Evolutionary conservation across 2,888 invertebrate genomes (phyloP).

Genomic region (Drosophila neonasuta): DNA sequence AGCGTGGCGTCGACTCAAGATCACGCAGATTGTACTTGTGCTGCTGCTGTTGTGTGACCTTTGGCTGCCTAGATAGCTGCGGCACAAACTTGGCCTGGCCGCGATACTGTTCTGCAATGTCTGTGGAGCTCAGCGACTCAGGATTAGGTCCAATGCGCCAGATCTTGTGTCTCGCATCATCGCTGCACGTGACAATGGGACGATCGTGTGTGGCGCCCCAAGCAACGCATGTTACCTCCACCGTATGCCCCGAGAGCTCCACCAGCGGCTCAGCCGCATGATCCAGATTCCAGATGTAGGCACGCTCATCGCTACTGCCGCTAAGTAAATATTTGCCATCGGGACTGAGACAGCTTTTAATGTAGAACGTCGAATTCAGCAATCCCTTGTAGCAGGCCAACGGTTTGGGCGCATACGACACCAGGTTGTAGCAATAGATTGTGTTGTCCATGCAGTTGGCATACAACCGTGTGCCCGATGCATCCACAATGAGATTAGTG

Average conservation of each 20-base stretch:
- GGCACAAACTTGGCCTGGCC: conserved; percentile 83
- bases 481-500: conserved; percentile 90
- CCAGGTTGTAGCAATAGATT: conserved; percentile 92
- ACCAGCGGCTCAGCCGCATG: conserved; percentile 86
- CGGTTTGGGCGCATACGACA: conserved; percentile 87
- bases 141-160: conserved; percentile 87
- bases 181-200: conserved; percentile 90
- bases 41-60: conserved; percentile 21
- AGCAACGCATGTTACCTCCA: conserved; percentile 93
- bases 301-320: conserved; percentile 93
- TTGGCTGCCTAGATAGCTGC: conserved; percentile 56
- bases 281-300: conserved; percentile 92
- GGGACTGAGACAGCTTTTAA: conserved; percentile 91
- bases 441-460: conserved; percentile 94
- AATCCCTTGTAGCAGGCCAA: conserved; percentile 88
- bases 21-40: conserved; percentile 78
- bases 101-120: conserved; percentile 80
- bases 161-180: conserved; percentile 90
- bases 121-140: conserved; percentile 82
- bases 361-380: conserved; percentile 91
- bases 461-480: conserved; percentile 87
- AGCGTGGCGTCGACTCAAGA: conserved; percentile 83
- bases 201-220: conserved; percentile 86
- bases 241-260: conserved; percentile 88
- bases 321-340: conserved; percentile 92